Percentiles rank a stretch among this genome's conserved stretches.
These are phyloP conservation scores for Ochotona princeps DNA, from an alignment of 2,113 vertebrate genomes.

Conservation along the genomic window DNA sequence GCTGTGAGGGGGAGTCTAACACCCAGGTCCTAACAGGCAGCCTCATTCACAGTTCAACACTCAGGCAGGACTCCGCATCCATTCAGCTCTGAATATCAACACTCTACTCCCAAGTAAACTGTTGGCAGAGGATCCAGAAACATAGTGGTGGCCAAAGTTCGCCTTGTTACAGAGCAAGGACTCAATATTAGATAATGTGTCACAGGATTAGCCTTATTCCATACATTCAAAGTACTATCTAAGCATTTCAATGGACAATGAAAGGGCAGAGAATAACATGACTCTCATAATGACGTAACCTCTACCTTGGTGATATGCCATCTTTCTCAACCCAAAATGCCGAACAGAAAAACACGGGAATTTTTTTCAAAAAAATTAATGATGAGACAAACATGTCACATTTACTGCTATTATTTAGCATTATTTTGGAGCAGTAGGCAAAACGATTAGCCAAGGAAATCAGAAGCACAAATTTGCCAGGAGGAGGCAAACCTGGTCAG, in stretches of 20 bases:
- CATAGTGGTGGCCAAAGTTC: neutral
- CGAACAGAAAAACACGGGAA: neutral
- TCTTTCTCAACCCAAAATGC: slow-evolving; percentile 16
- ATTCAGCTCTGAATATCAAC: neutral
- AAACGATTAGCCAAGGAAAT: slow-evolving; percentile 49
- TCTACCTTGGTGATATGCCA: neutral
- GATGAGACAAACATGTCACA: neutral
- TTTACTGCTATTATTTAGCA: neutral
- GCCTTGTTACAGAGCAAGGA: slow-evolving; percentile 16
- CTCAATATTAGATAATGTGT: slow-evolving; percentile 16
- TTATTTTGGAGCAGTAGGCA: neutral
- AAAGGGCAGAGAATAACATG: neutral
- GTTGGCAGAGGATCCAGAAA: slow-evolving; percentile 13
- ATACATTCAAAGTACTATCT: slow-evolving; percentile 2
- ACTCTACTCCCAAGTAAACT: slow-evolving; percentile 12
- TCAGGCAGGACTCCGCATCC: neutral
- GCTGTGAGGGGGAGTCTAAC: neutral
- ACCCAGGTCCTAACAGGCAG: neutral
- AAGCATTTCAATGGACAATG: neutral
- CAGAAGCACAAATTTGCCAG: slow-evolving; percentile 9
- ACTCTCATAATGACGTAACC: neutral
- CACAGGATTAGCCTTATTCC: neutral
- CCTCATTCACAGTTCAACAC: neutral
- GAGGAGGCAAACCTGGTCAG: slow-evolving; percentile 17
- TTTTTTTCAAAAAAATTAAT: slow-evolving; percentile 18